Evolutionary conservation across 1,140 invertebrate genomes (phyloP), one percentile per base, ranked within the genome.

Genomic region (Lysiphlebus fabarum): DNA sequence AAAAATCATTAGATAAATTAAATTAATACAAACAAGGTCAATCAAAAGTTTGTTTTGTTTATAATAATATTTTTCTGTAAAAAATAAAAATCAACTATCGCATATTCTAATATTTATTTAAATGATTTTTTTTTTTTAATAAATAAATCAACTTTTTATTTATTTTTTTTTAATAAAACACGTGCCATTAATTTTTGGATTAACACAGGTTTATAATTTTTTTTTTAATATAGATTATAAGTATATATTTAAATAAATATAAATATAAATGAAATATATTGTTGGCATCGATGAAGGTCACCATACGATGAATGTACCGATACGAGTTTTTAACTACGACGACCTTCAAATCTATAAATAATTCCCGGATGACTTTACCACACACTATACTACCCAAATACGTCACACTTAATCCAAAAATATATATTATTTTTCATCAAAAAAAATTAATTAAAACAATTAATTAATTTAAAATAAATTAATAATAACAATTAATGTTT

Each of bases 271-370:
- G n/a, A 37, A 53, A 53, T 66, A 64, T 54, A 49, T 36, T 63
- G 50, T 55, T n/a, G 47, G 17, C 17, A 26, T 26, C 17, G 11
- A 49, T 51, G 53, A 55, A 62, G 59, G 57, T 58, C 48, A 51
- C 26, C 10, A 45, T 41, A 56, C 40, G 56, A 55, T 49, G 42
- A 43, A 53, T 65, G 56, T 64, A 17, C 53, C 40, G 26, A 47
- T 47, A 61, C 34, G 56, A 43, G 36, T 38, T 58, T n/a, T 51
- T 44, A 44, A 56, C 61, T 59, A 59, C 57, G 41, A 45, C 34
- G 58, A 61, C 56, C 59, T 64, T 61, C 63, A 36, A n/a, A 9
- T 34, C 54, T 56, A 50, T 62, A 62, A 64, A 59, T 62, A 62
- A 53, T 43, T 43, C 54, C 53, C 53, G 56, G 61, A 62, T 62